These are phyloP conservation scores for Pundamilia nyererei DNA, from an alignment of 2,113 vertebrate genomes.

Conservation along the genomic window DNA sequence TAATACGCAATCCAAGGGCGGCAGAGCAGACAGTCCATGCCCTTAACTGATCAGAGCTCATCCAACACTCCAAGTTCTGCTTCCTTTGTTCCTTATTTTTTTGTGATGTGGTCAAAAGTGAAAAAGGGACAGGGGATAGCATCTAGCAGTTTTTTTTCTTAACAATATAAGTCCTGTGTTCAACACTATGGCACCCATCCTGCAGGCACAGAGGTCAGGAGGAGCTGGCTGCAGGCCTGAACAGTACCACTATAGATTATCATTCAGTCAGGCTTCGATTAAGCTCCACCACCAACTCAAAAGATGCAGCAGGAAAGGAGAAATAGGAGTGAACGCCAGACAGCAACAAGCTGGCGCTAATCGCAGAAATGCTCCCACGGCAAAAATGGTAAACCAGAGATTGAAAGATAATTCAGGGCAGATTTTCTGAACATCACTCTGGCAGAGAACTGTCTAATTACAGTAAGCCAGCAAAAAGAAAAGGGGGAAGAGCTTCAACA, in stretches of 20 bases:
- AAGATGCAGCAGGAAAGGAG: constrained; percentile 15
- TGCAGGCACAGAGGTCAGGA: constrained; percentile 46
- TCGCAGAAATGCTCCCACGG: constrained; percentile 63
- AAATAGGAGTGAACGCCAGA: constrained; percentile 39
- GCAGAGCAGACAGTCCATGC: constrained; percentile 14
- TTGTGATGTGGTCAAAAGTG: not conserved
- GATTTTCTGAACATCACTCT: constrained; percentile 55
- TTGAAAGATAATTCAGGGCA: constrained; percentile 61
- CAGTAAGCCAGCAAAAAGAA: constrained; percentile 23
- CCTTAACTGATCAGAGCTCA: constrained; percentile 27
- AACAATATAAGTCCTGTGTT: constrained; percentile 2
- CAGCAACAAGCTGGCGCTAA: constrained; percentile 48
- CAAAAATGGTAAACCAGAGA: constrained; percentile 68
- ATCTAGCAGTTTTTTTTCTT: not conserved
- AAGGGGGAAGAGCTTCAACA: constrained; percentile 11
- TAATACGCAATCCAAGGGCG: constrained; percentile 48
- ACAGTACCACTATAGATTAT: constrained; percentile 67
- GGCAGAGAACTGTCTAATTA: constrained; percentile 55
- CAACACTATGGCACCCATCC: constrained; percentile 18
- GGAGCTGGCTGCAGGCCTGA: constrained; percentile 39
- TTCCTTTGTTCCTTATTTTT: not conserved
- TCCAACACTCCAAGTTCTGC: not conserved
- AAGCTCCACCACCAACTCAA: constrained; percentile 30
- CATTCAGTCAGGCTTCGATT: constrained; percentile 72
- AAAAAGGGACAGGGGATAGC: not conserved